A percentile compares a stretch with the other conserved stretches of the same genome.
Evolutionary conservation across 2,888 invertebrate species (phyloP).

Genomic region (Candidula unifasciata): DNA sequence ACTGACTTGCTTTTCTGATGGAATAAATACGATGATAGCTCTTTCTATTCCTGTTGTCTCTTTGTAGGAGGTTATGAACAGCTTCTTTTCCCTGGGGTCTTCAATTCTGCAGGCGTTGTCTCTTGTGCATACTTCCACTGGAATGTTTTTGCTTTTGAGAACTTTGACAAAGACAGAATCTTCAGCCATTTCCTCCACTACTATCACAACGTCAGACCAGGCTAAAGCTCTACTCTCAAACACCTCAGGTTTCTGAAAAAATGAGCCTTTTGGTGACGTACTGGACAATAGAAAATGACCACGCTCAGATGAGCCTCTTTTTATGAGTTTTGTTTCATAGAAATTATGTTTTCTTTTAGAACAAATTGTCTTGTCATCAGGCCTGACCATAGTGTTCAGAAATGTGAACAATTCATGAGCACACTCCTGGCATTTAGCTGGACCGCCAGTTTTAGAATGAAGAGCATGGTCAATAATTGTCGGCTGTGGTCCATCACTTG

Average conservation of each 20-base stretch:
- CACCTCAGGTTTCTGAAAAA: neutral
- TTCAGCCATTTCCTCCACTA: constrained; percentile 9
- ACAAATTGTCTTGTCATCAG: neutral
- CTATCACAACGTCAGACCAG: constrained; percentile 50
- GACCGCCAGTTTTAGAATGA: constrained; percentile 30
- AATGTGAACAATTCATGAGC: constrained; percentile 35
- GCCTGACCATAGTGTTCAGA: constrained; percentile 33
- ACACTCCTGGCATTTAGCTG: constrained; percentile 44
- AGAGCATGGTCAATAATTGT: constrained; percentile 49
- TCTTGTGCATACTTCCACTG: constrained; percentile 30
- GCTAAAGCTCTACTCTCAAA: constrained; percentile 3
- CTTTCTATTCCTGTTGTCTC: constrained; percentile 52
- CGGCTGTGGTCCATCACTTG: constrained; percentile 51
- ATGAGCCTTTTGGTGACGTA: neutral
- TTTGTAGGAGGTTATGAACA: constrained; percentile 49
- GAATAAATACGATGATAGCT: constrained; percentile 49
- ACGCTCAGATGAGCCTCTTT: neutral
- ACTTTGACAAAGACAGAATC: constrained; percentile 22
- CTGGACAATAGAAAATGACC: constrained; percentile 4
- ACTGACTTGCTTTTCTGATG: constrained; percentile 21
- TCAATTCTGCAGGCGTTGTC: constrained; percentile 38
- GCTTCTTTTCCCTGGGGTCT: constrained; percentile 15
- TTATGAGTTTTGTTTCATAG: too few relatives aligned
- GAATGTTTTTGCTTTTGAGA: constrained; percentile 27
- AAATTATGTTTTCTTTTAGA: neutral